These are phyloP conservation scores for Prosopocoilus inquinatus DNA, from an alignment of 2,888 invertebrate genomes.

Conservation along the genomic window DNA sequence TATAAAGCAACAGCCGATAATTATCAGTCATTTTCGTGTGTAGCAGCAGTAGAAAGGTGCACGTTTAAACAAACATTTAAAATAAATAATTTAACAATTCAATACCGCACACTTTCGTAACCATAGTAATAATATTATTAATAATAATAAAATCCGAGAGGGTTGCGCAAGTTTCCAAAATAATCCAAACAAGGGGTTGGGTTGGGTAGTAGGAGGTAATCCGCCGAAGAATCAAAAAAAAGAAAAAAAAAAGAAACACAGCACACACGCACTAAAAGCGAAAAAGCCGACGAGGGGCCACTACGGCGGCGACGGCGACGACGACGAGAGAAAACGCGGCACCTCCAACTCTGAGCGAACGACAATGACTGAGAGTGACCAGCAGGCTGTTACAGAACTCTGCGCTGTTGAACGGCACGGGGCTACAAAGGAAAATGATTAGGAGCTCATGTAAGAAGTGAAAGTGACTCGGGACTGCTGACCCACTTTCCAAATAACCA, in stretches of 20 bases:
- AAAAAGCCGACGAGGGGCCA: conserved; percentile 1
- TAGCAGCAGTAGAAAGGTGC: too few relatives aligned
- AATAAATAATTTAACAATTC: neutral
- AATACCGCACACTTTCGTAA: neutral
- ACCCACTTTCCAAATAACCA: conserved; percentile 91
- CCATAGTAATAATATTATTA: neutral
- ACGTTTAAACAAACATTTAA: neutral
- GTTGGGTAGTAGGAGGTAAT: conserved; percentile 17
- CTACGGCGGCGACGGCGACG: conserved; percentile 11
- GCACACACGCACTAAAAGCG: conserved; percentile 20
- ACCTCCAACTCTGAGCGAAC: neutral
- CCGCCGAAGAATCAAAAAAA: conserved; percentile 12
- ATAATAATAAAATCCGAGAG: conserved; percentile 11
- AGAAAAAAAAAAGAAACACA: conserved; percentile 10
- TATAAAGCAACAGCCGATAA: too few relatives aligned
- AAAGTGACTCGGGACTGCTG: conserved; percentile 75
- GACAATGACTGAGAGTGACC: conserved; percentile 31
- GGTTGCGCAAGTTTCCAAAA: conserved; percentile 2
- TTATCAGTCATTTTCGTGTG: too few relatives aligned
- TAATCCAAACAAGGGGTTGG: conserved; percentile 21
- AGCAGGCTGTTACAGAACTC: conserved; percentile 10
- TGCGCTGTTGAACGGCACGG: conserved; percentile 53
- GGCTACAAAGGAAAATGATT: conserved; percentile 70
- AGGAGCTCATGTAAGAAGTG: conserved; percentile 82
- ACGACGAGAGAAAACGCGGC: neutral